Percentiles rank a stretch among this genome's conserved stretches.
phyloP scores from a whole-genome alignment of 2,113 vertebrate species.

The Solenodon paradoxus region DNA sequence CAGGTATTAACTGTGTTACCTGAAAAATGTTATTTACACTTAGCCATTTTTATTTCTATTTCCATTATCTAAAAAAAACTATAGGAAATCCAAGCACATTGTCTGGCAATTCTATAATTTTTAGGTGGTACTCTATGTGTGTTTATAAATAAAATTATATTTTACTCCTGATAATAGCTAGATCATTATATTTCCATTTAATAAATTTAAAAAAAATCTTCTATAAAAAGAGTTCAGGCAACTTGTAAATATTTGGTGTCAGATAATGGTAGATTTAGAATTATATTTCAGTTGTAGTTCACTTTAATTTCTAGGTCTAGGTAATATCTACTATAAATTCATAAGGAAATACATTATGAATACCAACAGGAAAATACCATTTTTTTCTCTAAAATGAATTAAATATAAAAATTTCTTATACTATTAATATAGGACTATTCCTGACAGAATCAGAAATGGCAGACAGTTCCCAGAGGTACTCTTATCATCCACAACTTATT shows the following conservation, averaged over 20 bases:
- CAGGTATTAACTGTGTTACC: not conserved
- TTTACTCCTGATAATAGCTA: not conserved
- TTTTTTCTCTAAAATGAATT: not conserved
- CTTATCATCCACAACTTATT: not conserved
- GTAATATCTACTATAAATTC: not conserved
- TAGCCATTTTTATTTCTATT: too few species aligned
- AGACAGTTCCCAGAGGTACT: not conserved
- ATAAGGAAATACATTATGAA: too few species aligned
- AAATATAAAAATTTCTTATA: not conserved
- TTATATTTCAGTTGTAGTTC: not conserved
- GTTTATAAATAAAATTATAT: too few species aligned
- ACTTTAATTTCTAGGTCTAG: not conserved
- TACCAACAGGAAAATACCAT: not conserved
- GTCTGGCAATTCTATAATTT: not conserved
- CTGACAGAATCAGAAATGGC: rapidly evolving
- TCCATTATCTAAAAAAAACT: not conserved
- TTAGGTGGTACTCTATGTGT: too few species aligned
- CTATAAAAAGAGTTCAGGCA: not conserved
- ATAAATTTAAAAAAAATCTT: not conserved
- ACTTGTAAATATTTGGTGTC: not conserved
- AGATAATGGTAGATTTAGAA: not conserved
- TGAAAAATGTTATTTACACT: not conserved
- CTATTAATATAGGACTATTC: not conserved
- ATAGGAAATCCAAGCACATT: not conserved
- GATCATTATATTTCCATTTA: not conserved